These are phyloP conservation scores for Furcula furcula DNA, from an alignment of 2,888 invertebrate genomes.

Conservation along the genomic window DNA sequence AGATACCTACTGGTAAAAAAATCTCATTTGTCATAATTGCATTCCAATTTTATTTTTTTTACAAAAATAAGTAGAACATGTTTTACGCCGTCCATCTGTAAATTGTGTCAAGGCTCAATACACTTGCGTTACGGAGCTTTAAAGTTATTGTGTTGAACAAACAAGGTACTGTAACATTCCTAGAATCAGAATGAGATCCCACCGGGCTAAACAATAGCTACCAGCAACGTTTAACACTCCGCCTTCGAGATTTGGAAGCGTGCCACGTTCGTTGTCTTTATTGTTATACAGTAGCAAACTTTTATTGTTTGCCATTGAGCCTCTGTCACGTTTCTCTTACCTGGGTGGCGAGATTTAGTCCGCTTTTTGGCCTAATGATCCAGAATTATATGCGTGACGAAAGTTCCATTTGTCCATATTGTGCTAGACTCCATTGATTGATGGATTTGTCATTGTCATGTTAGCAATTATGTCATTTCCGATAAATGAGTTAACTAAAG, in stretches of 20 bases:
- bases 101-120: background rate
- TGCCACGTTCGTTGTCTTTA: constrained; percentile 31
- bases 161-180: constrained; percentile 18
- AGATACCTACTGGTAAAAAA: no score
- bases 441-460: constrained; percentile 17
- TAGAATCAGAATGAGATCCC: constrained; percentile 34
- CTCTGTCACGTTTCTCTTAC: constrained; percentile 29
- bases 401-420: constrained; percentile 35
- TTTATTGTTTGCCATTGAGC: constrained; percentile 40
- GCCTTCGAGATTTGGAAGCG: constrained; percentile 41
- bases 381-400: constrained; percentile 45
- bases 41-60: no score
- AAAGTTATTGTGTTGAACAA: constrained; percentile 15
- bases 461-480: constrained; percentile 21
- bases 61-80: no score
- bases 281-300: constrained; percentile 55
- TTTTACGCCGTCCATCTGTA: background rate
- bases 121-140: constrained; percentile 13
- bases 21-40: no score
- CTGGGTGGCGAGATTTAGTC: no score
- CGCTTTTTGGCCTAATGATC: constrained; percentile 47
- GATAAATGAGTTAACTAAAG: no score
- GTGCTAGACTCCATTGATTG: constrained; percentile 28
- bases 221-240: constrained; percentile 36
- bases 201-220: constrained; percentile 51